These are phyloP conservation scores for Epinephelus awoara DNA, from an alignment of 2,797 vertebrate species.

Conservation along the genomic window DNA sequence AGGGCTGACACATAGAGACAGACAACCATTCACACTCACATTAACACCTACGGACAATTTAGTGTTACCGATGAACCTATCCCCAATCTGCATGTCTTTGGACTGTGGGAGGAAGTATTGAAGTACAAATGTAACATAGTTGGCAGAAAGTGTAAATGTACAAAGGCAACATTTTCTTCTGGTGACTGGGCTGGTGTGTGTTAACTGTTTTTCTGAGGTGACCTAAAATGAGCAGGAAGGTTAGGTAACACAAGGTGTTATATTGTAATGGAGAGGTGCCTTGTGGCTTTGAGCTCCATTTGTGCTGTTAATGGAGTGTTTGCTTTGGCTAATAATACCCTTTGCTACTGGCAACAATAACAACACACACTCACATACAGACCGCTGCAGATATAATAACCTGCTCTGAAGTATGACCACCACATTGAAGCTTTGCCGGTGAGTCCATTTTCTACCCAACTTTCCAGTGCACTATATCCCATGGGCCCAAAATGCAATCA, in stretches of 20 bases:
- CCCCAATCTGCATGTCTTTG: no score
- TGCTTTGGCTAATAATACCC: conserved; percentile 43
- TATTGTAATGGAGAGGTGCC: conserved; percentile 12
- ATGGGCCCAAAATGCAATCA: conserved; percentile 64
- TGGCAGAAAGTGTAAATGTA: no score
- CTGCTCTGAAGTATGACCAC: conserved; percentile 52
- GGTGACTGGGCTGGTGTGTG: no score
- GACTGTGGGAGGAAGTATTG: no score
- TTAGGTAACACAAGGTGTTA: neutral
- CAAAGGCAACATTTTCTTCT: no score
- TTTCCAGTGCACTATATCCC: conserved; percentile 53
- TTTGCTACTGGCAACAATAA: conserved; percentile 39
- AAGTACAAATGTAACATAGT: no score
- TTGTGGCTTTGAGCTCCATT: conserved; percentile 47
- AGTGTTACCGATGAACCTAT: no score
- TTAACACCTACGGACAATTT: no score
- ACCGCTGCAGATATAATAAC: conserved; percentile 47
- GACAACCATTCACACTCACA: no score
- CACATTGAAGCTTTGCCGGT: conserved; percentile 8
- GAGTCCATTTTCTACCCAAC: conserved; percentile 67
- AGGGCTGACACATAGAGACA: no score
- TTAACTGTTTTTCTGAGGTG: no score
- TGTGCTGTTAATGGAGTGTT: conserved; percentile 56
- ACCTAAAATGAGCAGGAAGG: no score
- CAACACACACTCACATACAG: conserved; percentile 33